These are phyloP conservation scores for Porites cylindrica DNA, from an alignment of 92 coral and sea anemone species.

Conservation along the genomic window DNA sequence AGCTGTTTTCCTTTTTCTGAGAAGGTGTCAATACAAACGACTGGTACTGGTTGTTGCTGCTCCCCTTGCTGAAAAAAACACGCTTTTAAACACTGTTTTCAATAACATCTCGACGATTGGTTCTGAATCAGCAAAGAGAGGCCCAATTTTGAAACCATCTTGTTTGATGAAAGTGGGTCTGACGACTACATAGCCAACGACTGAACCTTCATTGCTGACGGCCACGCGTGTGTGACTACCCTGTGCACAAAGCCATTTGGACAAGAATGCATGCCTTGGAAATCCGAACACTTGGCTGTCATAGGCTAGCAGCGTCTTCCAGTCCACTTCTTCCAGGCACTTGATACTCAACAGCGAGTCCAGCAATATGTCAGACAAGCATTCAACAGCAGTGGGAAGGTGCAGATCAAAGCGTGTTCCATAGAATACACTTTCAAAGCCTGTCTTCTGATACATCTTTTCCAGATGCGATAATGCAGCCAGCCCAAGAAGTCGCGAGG, in stretches of 20 bases:
- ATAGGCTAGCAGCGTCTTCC: conserved; percentile 35
- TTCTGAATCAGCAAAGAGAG: conserved; percentile 51
- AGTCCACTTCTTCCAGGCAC: conserved; percentile 11
- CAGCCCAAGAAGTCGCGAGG: not conserved
- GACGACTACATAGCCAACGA: conserved; percentile 41
- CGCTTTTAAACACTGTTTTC: conserved; percentile 33
- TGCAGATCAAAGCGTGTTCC: conserved; percentile 13
- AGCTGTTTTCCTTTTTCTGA: conserved; percentile 19
- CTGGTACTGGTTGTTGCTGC: not conserved
- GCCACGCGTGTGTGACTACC: conserved; percentile 56
- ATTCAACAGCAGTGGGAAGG: conserved; percentile 22
- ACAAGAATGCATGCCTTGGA: conserved; percentile 49
- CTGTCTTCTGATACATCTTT: conserved; percentile 18
- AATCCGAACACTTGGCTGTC: conserved; percentile 63
- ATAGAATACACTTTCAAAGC: conserved; percentile 15
- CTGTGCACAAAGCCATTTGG: conserved; percentile 33
- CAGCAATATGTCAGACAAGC: not conserved
- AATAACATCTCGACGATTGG: conserved; percentile 48
- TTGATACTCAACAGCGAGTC: not conserved
- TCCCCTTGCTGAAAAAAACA: conserved; percentile 18
- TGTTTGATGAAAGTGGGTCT: conserved; percentile 39
- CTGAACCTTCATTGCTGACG: conserved; percentile 17
- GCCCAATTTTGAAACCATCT: conserved; percentile 54
- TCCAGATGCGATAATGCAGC: not conserved
- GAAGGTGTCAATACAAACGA: conserved; percentile 10